phyloP scores from a whole-genome alignment of 2,888 invertebrate genomes.

The Sphinx pinastri region DNA sequence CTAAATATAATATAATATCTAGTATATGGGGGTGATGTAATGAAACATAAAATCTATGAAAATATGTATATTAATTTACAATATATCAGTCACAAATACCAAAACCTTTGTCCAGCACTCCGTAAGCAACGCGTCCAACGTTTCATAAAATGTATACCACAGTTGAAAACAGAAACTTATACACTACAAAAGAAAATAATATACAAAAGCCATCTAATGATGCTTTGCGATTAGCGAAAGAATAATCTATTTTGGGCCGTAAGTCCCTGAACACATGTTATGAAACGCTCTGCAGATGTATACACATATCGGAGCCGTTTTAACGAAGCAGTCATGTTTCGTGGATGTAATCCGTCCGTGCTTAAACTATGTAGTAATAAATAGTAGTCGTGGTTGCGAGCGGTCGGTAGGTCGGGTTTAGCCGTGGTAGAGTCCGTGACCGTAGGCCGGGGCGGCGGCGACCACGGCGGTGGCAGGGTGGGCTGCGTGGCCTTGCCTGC shows the following conservation, averaged over 20 bases:
- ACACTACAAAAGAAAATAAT: slow-evolving; percentile 73
- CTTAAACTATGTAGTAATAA: slow-evolving; percentile 73
- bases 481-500: slow-evolving; percentile 81
- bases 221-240: slow-evolving; percentile 21
- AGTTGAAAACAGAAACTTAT: slow-evolving; percentile 62
- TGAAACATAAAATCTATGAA: slow-evolving; percentile 57
- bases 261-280: slow-evolving; percentile 72
- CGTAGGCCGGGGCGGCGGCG: slow-evolving; percentile 65
- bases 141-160: slow-evolving; percentile 77
- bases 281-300: slow-evolving; percentile 68
- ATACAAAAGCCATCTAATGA: slow-evolving; percentile 65
- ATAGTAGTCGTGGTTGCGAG: slow-evolving; percentile 58
- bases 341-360: slow-evolving; percentile 55
- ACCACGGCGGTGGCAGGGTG: slow-evolving; percentile 75
- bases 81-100: slow-evolving; percentile 70
- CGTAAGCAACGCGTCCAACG: slow-evolving; percentile 65
- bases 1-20: too few species aligned
- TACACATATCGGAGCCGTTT: slow-evolving; percentile 27
- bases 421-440: slow-evolving; percentile 67
- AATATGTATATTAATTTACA: slow-evolving; percentile 68
- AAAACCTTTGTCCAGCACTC: slow-evolving; percentile 62
- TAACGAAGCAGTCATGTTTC: slow-evolving; percentile 20
- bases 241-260: slow-evolving; percentile 60
- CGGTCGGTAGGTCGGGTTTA: slow-evolving; percentile 47
- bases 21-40: slow-evolving; percentile 26